These are phyloP conservation scores for Papio anubis DNA, from an alignment of 2,113 vertebrate genomes.

Conservation along the genomic window DNA sequence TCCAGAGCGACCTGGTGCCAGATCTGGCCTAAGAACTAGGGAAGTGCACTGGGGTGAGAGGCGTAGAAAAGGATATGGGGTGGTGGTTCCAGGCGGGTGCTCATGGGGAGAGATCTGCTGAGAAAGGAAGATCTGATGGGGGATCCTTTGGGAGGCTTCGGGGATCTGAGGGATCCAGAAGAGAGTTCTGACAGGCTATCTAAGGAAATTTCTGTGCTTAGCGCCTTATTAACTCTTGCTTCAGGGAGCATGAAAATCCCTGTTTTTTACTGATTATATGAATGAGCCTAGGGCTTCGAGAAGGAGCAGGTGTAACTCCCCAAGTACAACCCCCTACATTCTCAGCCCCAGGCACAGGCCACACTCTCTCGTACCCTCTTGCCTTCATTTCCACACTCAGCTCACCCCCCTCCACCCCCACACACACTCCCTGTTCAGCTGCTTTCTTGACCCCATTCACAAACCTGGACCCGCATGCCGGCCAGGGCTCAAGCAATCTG, in stretches of 20 bases:
- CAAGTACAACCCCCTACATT: background rate
- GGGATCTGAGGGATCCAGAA: slow-evolving; percentile 26
- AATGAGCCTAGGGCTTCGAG: slow-evolving; percentile 36
- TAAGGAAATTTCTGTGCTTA: slow-evolving; percentile 25
- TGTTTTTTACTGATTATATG: slow-evolving; percentile 39
- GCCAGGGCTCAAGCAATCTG: background rate
- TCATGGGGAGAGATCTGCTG: background rate
- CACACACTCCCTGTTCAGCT: background rate
- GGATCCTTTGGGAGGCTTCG: slow-evolving; percentile 11
- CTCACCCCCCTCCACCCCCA: background rate
- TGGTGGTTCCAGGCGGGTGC: background rate
- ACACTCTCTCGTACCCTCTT: background rate
- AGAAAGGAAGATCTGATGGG: background rate
- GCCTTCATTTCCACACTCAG: background rate
- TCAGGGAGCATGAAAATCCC: slow-evolving; percentile 60
- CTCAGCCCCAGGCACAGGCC: background rate
- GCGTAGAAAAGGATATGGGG: background rate
- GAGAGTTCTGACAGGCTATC: slow-evolving; percentile 49
- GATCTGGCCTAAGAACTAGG: background rate
- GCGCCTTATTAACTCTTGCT: slow-evolving; percentile 57
- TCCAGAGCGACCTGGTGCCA: background rate
- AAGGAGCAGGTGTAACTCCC: slow-evolving; percentile 11
- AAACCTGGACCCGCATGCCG: background rate
- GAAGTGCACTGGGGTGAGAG: background rate
- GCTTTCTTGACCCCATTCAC: background rate